Evolutionary conservation across 2,888 invertebrate genomes (phyloP).

Genomic region (Orgyia antiqua): DNA sequence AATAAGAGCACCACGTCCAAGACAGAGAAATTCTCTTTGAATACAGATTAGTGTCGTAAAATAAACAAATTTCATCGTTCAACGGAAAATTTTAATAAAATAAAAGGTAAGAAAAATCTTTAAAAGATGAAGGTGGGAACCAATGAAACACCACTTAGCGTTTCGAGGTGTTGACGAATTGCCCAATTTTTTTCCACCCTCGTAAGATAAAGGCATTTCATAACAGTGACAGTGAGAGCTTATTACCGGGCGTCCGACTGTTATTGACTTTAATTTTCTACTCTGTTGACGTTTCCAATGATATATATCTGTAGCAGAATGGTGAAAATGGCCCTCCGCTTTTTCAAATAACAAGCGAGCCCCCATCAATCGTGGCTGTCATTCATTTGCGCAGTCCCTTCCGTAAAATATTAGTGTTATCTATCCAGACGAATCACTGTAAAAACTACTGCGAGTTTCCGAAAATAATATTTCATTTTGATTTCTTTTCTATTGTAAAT

Average conservation of each 20-base stretch:
- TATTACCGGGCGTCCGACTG: conserved; percentile 54
- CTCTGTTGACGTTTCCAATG: conserved; percentile 72
- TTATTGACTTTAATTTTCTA: conserved; percentile 77
- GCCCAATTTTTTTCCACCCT: conserved; percentile 57
- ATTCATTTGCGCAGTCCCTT: conserved; percentile 66
- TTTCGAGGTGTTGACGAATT: conserved; percentile 62
- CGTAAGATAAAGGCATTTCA: conserved; percentile 53
- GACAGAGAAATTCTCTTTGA: conserved; percentile 18
- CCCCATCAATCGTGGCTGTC: conserved; percentile 68
- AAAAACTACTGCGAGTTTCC: conserved; percentile 59
- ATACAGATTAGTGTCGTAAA: conserved; percentile 24
- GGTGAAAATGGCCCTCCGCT: conserved; percentile 68
- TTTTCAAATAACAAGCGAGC: conserved; percentile 74
- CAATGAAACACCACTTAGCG: conserved; percentile 63
- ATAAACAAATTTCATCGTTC: conserved; percentile 23
- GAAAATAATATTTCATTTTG: conserved; percentile 66
- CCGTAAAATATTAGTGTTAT: conserved; percentile 70
- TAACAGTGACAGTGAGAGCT: conserved; percentile 50
- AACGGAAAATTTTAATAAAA: conserved; percentile 38
- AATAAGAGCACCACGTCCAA: conserved; percentile 22
- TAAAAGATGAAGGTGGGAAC: conserved; percentile 46
- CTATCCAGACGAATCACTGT: conserved; percentile 61
- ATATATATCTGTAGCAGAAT: conserved; percentile 65
- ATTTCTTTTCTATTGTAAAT: conserved; percentile 75
- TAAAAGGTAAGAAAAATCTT: conserved; percentile 31